Evolutionary conservation across 2,113 vertebrate species (phyloP).

Genomic region (Trichomycterus rosablanca): DNA sequence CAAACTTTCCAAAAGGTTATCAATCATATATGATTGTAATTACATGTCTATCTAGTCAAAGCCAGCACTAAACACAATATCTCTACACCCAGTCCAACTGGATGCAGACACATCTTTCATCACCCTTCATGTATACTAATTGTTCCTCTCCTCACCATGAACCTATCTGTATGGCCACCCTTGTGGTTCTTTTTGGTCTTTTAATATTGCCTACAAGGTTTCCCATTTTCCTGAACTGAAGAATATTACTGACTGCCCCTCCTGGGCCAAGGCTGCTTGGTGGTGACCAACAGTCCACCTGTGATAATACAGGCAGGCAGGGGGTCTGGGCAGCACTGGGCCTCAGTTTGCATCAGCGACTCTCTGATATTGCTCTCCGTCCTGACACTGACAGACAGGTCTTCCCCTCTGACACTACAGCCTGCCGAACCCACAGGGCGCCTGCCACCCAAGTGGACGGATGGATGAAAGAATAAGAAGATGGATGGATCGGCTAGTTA

Average conservation of each 20-base stretch:
- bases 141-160: conserved; percentile 45
- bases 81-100: background rate
- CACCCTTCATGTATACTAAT: conserved; percentile 39
- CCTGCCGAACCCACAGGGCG: conserved; percentile 47
- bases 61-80: conserved; percentile 7
- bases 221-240: background rate
- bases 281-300: conserved; percentile 62
- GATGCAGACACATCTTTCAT: conserved; percentile 49
- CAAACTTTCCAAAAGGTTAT: too few species aligned
- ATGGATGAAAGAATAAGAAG: conserved; percentile 38
- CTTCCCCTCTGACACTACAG: conserved; percentile 62
- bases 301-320: conserved; percentile 69
- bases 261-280: conserved; percentile 47
- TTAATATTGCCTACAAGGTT: conserved; percentile 9
- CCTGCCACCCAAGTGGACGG: conserved; percentile 64
- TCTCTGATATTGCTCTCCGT: conserved; percentile 41
- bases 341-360: conserved; percentile 43
- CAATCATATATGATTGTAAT: too few species aligned
- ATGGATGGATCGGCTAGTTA: conserved; percentile 30
- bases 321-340: conserved; percentile 40
- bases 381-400: conserved; percentile 69
- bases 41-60: too few species aligned
- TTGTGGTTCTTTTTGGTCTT: conserved; percentile 27
- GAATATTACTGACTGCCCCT: conserved; percentile 41
- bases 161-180: conserved; percentile 28